These are phyloP conservation scores for Nymphicus hollandicus DNA, from an alignment of 2,113 vertebrate species.

Conservation along the genomic window DNA sequence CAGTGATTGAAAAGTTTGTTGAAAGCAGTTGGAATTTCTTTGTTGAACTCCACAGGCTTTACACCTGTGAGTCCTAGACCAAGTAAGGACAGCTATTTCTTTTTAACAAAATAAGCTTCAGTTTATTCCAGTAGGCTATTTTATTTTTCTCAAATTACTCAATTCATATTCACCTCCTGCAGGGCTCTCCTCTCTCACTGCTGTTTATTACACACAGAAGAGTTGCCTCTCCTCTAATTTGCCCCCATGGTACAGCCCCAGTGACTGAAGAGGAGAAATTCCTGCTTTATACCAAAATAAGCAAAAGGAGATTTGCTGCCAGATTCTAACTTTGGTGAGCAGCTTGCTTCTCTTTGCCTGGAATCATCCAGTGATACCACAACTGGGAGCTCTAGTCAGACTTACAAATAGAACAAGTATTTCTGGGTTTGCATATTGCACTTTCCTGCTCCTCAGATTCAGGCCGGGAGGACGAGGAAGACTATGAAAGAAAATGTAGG, in stretches of 20 bases:
- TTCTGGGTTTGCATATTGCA: background rate
- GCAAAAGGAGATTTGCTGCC: background rate
- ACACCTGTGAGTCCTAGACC: background rate
- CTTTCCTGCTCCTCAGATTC: background rate
- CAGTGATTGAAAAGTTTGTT: background rate
- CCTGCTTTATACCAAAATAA: conserved; percentile 39
- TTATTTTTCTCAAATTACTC: conserved; percentile 27
- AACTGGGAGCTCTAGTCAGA: background rate
- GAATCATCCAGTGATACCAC: background rate
- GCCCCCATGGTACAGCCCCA: background rate
- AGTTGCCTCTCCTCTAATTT: conserved; percentile 11
- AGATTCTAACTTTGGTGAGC: conserved; percentile 1
- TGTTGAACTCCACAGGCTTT: background rate
- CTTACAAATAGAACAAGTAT: conserved; percentile 35
- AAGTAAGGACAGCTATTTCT: background rate
- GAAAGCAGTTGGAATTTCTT: background rate
- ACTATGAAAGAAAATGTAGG: background rate
- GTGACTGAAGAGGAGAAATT: conserved; percentile 18
- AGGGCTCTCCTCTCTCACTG: background rate
- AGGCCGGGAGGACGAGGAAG: background rate
- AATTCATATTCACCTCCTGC: background rate
- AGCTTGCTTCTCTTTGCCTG: conserved; percentile 5
- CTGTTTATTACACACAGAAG: background rate
- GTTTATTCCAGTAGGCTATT: background rate
- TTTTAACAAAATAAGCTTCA: background rate